These are phyloP conservation scores for Parapsyche elsis DNA, from an alignment of 1,140 invertebrate genomes.

Conservation along the genomic window DNA sequence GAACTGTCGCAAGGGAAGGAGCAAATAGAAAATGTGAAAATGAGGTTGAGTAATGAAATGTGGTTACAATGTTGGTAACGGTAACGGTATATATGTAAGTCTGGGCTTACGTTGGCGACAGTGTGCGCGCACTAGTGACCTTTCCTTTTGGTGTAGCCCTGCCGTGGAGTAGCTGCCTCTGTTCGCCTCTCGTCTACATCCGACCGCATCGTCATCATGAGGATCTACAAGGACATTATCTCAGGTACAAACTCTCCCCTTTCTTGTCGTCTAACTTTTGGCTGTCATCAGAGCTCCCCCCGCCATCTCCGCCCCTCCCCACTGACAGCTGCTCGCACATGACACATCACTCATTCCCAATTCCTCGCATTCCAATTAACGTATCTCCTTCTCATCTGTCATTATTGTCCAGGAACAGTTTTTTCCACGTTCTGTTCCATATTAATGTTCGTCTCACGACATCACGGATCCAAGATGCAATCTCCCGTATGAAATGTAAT, in stretches of 20 bases:
- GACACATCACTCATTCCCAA: too few species aligned
- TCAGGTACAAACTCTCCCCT: slow-evolving; percentile 72
- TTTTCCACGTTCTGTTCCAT: too few species aligned
- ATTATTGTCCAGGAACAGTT: too few species aligned
- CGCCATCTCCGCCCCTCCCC: not conserved
- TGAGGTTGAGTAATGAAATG: too few species aligned
- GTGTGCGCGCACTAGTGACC: not conserved
- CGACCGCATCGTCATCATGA: slow-evolving; percentile 73
- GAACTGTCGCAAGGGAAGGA: too few species aligned
- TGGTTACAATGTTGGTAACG: not conserved
- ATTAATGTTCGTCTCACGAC: too few species aligned
- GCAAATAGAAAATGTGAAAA: too few species aligned
- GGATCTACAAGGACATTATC: slow-evolving; percentile 94
- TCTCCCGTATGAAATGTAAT: too few species aligned
- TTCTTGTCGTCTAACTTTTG: not conserved
- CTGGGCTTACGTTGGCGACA: not conserved
- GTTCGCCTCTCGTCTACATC: slow-evolving; percentile 3
- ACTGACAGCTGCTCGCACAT: not conserved
- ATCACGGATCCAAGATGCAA: too few species aligned
- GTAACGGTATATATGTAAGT: too few species aligned
- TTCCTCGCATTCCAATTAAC: too few species aligned
- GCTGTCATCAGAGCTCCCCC: not conserved
- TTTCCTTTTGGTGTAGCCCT: slow-evolving; percentile 2
- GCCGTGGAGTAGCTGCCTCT: not conserved
- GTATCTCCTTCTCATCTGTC: too few species aligned